Evolutionary conservation across 1,140 invertebrate species (phyloP).

Genomic region (Leptestheria dahalacensis): DNA sequence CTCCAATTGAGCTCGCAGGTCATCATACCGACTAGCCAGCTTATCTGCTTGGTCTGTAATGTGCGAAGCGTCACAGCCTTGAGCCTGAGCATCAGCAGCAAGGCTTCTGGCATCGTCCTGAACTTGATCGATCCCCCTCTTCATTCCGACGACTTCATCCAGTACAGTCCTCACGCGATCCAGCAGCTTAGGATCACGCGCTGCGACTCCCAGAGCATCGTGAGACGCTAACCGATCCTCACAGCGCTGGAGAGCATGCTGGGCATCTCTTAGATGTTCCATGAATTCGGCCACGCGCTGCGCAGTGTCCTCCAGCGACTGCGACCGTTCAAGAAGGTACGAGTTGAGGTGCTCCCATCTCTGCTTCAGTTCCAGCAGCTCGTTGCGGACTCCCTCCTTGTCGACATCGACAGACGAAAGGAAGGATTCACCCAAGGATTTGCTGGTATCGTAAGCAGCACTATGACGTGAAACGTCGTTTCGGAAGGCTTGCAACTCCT

Average conservation of each 20-base stretch:
- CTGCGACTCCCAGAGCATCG: slow-evolving; percentile 57
- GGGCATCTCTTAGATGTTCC: slow-evolving; percentile 65
- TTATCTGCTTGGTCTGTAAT: slow-evolving; percentile 61
- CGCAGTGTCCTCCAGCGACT: slow-evolving; percentile 68
- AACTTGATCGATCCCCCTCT: slow-evolving; percentile 56
- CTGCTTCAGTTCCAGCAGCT: slow-evolving; percentile 60
- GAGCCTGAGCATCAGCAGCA: slow-evolving; percentile 43
- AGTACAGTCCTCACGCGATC: slow-evolving; percentile 61
- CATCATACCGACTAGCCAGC: slow-evolving; percentile 57
- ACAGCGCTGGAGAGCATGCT: slow-evolving; percentile 63
- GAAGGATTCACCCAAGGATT: slow-evolving; percentile 68
- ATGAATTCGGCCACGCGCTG: slow-evolving; percentile 54
- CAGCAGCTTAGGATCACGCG: slow-evolving; percentile 62
- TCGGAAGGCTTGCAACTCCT: slow-evolving; percentile 74
- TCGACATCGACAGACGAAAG: slow-evolving; percentile 64
- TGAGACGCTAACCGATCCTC: slow-evolving; percentile 73
- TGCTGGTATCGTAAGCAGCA: slow-evolving; percentile 80
- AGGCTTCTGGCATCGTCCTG: slow-evolving; percentile 56
- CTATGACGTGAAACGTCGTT: slow-evolving; percentile 69
- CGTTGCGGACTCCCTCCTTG: slow-evolving; percentile 70
- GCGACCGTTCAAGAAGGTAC: slow-evolving; percentile 42
- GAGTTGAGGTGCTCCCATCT: slow-evolving; percentile 79
- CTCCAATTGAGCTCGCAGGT: slow-evolving; percentile 56
- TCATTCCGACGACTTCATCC: slow-evolving; percentile 56
- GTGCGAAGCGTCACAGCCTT: slow-evolving; percentile 47